Base-by-base conservation (phyloP, 2,888 invertebrate species). In the Mythimna vitellina region DNA sequence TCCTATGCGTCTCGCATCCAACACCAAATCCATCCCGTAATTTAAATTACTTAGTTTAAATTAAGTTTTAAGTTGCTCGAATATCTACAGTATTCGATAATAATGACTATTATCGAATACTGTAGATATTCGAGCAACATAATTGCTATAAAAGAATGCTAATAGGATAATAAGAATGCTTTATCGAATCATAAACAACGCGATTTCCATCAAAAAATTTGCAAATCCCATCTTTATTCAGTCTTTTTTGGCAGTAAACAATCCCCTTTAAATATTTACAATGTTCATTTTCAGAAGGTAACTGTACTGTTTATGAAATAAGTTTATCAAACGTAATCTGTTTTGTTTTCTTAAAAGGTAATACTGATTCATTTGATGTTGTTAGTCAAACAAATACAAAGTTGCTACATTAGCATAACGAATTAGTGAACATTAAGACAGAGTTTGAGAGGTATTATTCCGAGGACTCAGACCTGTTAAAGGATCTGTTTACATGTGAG, bases 281-380 rank as follows among this genome's bases (percentile, higher is more conserved):
- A 53, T 1, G 10, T 17, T 49, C 14, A 35, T 57, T 70, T 17
- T 56, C 20, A 65, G 25, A 49, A 66, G 46, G 14, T 5, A n/a
- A 20, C 22, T 25, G 38, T 25, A 54, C 32, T 22, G n/a, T 57
- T 57, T 58, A 51, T 20, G 54, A 29, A 42, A 25, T 1, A 46
- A 65, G n/a, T 66, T 66, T 57, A 66, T 57, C 67, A 70, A 70
- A 51, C 69, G 29, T 9, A 49, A 46, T 65, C 58, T 76, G 10
- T 49, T 66, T 75, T 64, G 42, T 25, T 64, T 35, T 76, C 67
- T 46, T 20, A 46, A 14, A 29, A 10, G n/a, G 17, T 32, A 76
- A 22, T 60, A 58, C 35, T 53, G n/a, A 35, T 58, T 35, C 14
- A 42, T 58, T 25, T 1, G 32, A 17, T 51, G 29, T 12, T 66